phyloP scores from a whole-genome alignment of 2,797 vertebrate species.

The Psittacula derbiana region DNA sequence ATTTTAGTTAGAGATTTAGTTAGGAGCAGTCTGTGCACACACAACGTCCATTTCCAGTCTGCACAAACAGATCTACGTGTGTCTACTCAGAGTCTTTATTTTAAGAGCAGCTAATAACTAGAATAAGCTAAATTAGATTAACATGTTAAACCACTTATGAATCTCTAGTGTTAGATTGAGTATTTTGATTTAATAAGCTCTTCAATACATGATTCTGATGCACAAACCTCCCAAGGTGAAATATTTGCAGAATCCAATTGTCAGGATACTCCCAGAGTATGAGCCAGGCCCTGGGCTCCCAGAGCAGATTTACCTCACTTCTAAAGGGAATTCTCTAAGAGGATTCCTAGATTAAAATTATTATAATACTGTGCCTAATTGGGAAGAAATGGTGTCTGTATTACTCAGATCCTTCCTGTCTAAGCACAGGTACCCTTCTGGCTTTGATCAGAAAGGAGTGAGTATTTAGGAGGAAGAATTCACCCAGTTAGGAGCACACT shows the following conservation, averaged over 20 bases:
- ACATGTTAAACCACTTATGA: background rate
- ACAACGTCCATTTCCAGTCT: background rate
- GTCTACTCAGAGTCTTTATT: background rate
- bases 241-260: background rate
- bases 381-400: background rate
- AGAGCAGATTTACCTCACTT: background rate
- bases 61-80: background rate
- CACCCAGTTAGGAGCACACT: background rate
- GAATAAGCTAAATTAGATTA: conserved; percentile 25
- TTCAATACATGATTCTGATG: fast-evolving
- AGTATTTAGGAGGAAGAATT: background rate
- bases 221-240: background rate
- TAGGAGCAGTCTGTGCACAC: background rate
- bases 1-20: background rate
- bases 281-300: background rate
- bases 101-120: background rate
- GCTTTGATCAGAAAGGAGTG: background rate
- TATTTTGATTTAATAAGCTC: background rate
- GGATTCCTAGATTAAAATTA: background rate
- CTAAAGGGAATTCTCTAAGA: background rate
- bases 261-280: background rate
- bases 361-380: background rate
- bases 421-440: background rate
- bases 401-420: background rate
- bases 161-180: background rate